A percentile compares a stretch with the other conserved stretches of the same genome.
phyloP scores from a whole-genome alignment of 2,797 vertebrate genomes.

The Arctocebus calabarensis region DNA sequence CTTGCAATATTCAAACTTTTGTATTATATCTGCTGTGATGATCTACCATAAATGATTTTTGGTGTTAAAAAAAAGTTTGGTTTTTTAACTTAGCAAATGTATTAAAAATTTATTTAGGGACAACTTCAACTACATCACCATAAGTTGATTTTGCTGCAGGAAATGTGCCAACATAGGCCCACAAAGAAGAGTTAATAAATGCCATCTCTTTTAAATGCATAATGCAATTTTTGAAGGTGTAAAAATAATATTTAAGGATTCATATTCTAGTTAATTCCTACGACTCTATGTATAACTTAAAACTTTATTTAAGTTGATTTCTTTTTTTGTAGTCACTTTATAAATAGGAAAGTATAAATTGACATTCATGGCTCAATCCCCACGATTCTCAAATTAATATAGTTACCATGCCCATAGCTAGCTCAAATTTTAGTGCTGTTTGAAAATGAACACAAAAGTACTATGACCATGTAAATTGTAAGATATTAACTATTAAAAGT shows the following conservation, averaged over 20 bases:
- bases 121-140: not conserved
- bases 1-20: too few species aligned
- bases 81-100: not conserved
- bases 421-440: not conserved
- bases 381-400: not conserved
- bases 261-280: not conserved
- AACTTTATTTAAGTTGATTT: not conserved
- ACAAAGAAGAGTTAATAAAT: not conserved
- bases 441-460: not conserved
- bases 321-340: not conserved
- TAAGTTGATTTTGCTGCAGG: not conserved
- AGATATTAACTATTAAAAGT: not conserved
- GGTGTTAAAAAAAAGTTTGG: too few species aligned
- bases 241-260: not conserved
- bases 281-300: not conserved
- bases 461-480: not conserved
- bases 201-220: not conserved
- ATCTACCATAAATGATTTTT: too few species aligned
- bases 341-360: not conserved
- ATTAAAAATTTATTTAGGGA: slow-evolving; percentile 39
- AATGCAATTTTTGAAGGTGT: not conserved
- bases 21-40: too few species aligned
- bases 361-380: too few species aligned
- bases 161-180: not conserved
- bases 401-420: not conserved